phyloP scores from a whole-genome alignment of 2,888 invertebrate species.

The Diarsia rubi region DNA sequence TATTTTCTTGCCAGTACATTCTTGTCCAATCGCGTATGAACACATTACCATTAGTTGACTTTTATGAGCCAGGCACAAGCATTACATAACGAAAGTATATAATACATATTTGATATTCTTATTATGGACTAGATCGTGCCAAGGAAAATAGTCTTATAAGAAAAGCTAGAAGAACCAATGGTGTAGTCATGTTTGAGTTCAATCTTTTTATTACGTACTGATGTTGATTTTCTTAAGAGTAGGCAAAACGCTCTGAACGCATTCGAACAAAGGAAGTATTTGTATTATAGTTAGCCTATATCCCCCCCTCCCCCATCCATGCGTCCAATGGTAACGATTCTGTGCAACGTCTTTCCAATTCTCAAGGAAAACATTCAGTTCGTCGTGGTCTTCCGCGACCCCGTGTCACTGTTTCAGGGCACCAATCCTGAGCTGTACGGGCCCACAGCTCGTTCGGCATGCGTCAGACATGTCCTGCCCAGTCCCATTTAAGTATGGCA shows the following conservation, averaged over 20 bases:
- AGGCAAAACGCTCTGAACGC: not conserved
- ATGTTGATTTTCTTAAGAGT: not conserved
- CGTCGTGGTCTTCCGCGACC: no score
- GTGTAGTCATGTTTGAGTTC: not conserved
- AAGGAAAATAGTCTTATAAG: constrained; percentile 27
- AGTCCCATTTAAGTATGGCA: no score
- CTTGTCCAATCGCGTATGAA: constrained; percentile 33
- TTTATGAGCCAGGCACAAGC: constrained; percentile 22
- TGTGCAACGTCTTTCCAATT: no score
- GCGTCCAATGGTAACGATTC: no score
- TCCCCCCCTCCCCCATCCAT: no score
- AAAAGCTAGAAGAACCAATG: not conserved
- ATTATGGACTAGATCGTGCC: constrained; percentile 16
- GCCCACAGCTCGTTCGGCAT: no score
- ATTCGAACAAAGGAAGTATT: no score
- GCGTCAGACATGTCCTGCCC: no score
- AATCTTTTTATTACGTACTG: not conserved
- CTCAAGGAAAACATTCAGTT: no score
- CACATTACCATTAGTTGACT: constrained; percentile 38
- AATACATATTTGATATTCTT: constrained; percentile 26
- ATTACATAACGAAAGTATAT: constrained; percentile 34
- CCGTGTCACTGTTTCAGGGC: no score
- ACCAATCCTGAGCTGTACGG: no score
- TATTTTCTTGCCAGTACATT: constrained; percentile 22
- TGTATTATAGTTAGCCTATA: no score